Percentiles rank a stretch among this genome's conserved stretches.
phyloP scores from a whole-genome alignment of 2,888 invertebrate genomes.

The Girardia tigrina region DNA sequence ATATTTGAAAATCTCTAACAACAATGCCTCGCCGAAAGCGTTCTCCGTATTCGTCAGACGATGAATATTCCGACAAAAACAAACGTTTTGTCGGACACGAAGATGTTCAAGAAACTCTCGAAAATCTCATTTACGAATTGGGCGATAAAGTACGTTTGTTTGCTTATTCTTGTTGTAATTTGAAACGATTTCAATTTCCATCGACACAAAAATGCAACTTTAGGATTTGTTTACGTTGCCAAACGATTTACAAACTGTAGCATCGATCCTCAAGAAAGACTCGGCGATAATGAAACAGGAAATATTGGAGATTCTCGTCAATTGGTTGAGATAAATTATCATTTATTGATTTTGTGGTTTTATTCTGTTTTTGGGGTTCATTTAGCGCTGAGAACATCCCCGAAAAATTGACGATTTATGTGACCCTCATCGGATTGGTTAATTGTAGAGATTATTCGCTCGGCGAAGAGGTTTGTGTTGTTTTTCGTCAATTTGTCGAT shows the following conservation, averaged over 20 bases:
- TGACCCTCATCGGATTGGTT: neutral
- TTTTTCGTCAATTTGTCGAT: neutral
- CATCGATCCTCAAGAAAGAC: constrained; percentile 8
- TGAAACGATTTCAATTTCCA: too few species aligned
- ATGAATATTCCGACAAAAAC: neutral
- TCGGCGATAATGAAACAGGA: neutral
- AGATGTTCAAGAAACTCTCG: constrained; percentile 1
- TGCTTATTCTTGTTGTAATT: too few species aligned
- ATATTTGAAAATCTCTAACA: too few species aligned
- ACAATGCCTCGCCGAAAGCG: neutral
- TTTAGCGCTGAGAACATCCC: constrained; percentile 6
- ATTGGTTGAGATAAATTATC: too few species aligned
- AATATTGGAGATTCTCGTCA: neutral
- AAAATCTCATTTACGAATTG: neutral
- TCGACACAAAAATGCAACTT: too few species aligned
- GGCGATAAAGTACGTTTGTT: neutral
- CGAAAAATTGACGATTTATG: neutral
- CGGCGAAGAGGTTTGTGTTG: neutral
- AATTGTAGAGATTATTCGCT: constrained; percentile 11
- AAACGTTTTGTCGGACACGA: neutral
- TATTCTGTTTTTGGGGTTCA: too few species aligned
- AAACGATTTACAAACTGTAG: neutral
- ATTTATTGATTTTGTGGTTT: too few species aligned
- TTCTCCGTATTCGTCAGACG: constrained; percentile 1
- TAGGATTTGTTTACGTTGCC: constrained; percentile 4